Evolutionary conservation across 2,113 vertebrate species (phyloP).

Genomic region (Hyperopisus bebe): DNA sequence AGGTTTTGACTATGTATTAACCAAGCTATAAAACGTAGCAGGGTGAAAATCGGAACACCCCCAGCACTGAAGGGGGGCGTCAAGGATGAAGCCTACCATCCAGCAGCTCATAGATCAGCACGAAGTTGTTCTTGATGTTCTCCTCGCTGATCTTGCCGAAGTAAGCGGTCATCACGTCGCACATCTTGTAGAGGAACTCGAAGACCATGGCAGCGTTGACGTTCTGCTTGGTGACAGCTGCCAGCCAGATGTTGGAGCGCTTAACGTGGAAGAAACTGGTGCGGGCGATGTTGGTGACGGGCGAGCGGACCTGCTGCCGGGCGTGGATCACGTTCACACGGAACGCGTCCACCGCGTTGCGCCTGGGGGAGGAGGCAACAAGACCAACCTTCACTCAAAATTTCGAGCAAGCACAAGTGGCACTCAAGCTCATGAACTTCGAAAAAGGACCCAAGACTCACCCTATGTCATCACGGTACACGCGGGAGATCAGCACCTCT

Average conservation of each 20-base stretch:
- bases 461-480: constrained; percentile 88
- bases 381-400: background rate
- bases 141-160: constrained; percentile 99
- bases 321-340: constrained; percentile 98
- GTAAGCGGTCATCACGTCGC: constrained; percentile 97
- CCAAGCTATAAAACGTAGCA: background rate
- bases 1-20: background rate
- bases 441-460: constrained; percentile 51
- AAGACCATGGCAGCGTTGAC: constrained; percentile 99
- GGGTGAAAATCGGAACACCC: background rate
- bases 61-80: background rate
- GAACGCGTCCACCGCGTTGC: constrained; percentile 96
- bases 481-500: constrained; percentile 85
- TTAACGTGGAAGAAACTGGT: constrained; percentile 99
- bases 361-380: constrained; percentile 53
- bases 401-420: background rate
- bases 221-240: constrained; percentile 98
- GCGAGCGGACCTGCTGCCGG: constrained; percentile 95
- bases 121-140: constrained; percentile 99
- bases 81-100: constrained; percentile 68
- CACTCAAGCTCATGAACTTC: background rate
- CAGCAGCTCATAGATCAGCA: constrained; percentile 95
- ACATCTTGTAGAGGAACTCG: constrained; percentile 99
- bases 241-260: constrained; percentile 98
- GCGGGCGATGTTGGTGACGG: constrained; percentile 96